These are phyloP conservation scores for Noctua pronuba DNA, from an alignment of 2,888 invertebrate species.

Conservation along the genomic window DNA sequence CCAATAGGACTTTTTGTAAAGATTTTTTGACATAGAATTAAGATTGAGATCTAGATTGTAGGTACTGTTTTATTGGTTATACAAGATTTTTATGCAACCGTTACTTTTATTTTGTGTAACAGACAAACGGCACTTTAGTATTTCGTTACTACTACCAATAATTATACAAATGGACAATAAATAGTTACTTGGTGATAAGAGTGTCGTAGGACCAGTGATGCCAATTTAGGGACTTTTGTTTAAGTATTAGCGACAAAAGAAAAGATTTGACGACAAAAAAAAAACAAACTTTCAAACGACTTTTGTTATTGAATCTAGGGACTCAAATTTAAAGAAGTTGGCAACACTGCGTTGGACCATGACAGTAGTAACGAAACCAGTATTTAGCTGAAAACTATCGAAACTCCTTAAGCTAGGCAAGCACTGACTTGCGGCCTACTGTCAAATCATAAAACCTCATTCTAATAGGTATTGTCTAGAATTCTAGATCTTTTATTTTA, in stretches of 20 bases:
- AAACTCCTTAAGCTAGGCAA: neutral
- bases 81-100: neutral
- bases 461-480: too few relatives aligned
- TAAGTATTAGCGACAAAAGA: too few relatives aligned
- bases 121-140: too few relatives aligned
- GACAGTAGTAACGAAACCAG: neutral
- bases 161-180: neutral
- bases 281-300: too few relatives aligned
- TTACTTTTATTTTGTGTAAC: neutral
- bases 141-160: neutral
- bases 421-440: neutral
- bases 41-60: neutral
- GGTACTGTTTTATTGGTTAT: neutral
- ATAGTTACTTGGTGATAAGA: neutral
- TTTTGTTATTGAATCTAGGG: too few relatives aligned
- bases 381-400: neutral
- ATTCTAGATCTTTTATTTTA: neutral
- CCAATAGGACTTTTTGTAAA: constrained; percentile 8
- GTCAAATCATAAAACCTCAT: neutral
- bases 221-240: too few relatives aligned
- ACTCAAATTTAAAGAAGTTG: too few relatives aligned
- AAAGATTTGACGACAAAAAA: too few relatives aligned
- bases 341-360: neutral
- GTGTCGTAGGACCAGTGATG: neutral
- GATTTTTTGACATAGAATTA: neutral